Evolutionary conservation across 1,140 invertebrate genomes (phyloP), one percentile per base, ranked within the genome.

Genomic region (Bombus confusus): DNA sequence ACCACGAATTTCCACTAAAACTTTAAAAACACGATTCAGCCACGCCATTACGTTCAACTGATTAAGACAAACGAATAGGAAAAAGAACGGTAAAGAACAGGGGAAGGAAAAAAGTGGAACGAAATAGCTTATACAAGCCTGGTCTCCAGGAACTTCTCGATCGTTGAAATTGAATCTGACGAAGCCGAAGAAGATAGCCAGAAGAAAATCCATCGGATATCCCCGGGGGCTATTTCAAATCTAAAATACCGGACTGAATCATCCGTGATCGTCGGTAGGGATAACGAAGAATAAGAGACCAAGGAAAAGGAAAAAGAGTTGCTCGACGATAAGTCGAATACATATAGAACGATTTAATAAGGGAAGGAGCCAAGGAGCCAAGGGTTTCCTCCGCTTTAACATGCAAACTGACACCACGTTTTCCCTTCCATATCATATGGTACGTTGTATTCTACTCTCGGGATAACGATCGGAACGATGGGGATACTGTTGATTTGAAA

Each of bases 181-280:
- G 69, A 74, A 69, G 37, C 64, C 37, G 57, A 73, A 74, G 78
- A 66, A 74, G 77, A 34, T 81, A 74, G 78, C 83, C 57, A 34
- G 68, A 74, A 74, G 83, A 43, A 74, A 81, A 81, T 80, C 76
- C 71, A 80, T 69, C 57, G 78, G 72, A 71, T 75, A 88, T 86
- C 80, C 75, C 62, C 37, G 34, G 66, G 62, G 83, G 76, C 84
- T 69, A 83, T 59, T 88, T 87, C 81, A 74, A 91, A 90, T 88
- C 83, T 81, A 87, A 88, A 91, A 90, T 90, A 91, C 86, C 74
- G 76, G 34, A 64, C 66, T 72, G 77, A 86, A 84, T 90, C 85
- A 71, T 80, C 78, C 77, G 59, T 41, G 73, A 69, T 85, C 77
- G 52, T 25, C 52, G 47, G 41, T 31, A 15, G n/a, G 39, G 52